Base-by-base conservation (phyloP, 1,140 invertebrate species). In the Ctenoplectra terminalis region DNA sequence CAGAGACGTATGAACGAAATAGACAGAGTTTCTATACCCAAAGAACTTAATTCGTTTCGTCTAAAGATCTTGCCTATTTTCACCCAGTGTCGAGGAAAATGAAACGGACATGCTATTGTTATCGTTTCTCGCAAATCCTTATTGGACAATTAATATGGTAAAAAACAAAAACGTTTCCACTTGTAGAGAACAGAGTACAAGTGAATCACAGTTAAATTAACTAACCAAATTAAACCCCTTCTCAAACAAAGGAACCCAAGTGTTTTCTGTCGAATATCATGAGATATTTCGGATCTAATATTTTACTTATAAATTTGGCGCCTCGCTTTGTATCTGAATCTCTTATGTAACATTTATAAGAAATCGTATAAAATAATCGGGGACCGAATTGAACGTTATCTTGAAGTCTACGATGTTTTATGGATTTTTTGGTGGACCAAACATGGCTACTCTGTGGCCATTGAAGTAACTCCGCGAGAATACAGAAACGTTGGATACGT, bases 1-100 rank as follows among this genome's bases (percentile, higher is more conserved):
- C 73, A 82, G 73, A 78, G 69, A 78, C 23, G 17, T 23, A 46
- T 17, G 48, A 52, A 70, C 31, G 48, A 20, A 70, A 8, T 34
- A 43, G 20, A 29, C 20, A 26, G 15, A 29, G 23, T 46, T 9
- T 8, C 67, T 34, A 23, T n/a, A 37, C 43, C 43, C 23, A 26
- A n/a, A 50, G 13, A 40, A 31, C 31, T 71, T 69, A 69, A 69
- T 50, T 37, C 60, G 11, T 23, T 63, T 63, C 60, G 20, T 20
- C 11, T 26, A 31, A 34, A 34, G 20, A 29, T 34, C 29, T 1
- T 26, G 48, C 8, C 23, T 37, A 46, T 54, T 71, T 37, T 37
- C 31, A 17, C 7, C 5, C 11, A 15, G 23, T 20, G 13, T 23
- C 37, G 3, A 8, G 29, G 20, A 52, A 31, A 70, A 37, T 50